Evolutionary conservation across 2,888 invertebrate genomes (phyloP), one percentile per base, ranked within the genome.

Genomic region (Corythucha ciliata): DNA sequence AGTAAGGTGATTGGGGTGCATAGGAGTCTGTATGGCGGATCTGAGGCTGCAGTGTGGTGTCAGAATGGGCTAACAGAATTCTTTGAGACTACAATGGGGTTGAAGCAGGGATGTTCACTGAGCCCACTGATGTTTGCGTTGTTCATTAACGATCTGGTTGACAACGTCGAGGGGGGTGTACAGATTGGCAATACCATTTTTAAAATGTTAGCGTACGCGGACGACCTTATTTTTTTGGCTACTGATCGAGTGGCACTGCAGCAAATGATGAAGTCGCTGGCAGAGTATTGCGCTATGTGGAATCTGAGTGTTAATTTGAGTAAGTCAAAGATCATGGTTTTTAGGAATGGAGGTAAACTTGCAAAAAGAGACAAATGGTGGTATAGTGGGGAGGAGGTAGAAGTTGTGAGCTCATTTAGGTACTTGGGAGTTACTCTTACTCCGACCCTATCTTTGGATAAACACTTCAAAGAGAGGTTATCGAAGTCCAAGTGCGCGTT

Each of bases 291-390:
- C 27, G 20, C 29, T 8, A 40, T 10, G 14, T 53, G 55, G 55
- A 53, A 53, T 41, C 21, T 55, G 26, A 14, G 18, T 10, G n/a
- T 55, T 6, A 53, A 55, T 22, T 16, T 45, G 2, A 24, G 40
- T 12, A 52, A 48, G 34, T 53, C 55, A 2, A 48, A 55, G 37
- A 49, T 55, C 12, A 20, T 53, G 32, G 48, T 55, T 10, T 55
- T 55, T 40, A 22, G 49, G 22, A 41, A 37, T 18, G 52, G 55
- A 12, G 55, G 52, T 14, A 40, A 33, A 14, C 25, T 52, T 14
- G 29, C 16, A 14, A 8, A 20, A 2, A 14, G 47, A 29, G 46
- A 52, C 7, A 39, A 16, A 10, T 52, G 52, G 52, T 5, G n/a
- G 22, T 44, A 22, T 21, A 33, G 36, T 25, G 24, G 34, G 10